Evolutionary conservation across 2,113 vertebrate species (phyloP), one percentile per base, ranked within the genome.

Genomic region (Murina feae): DNA sequence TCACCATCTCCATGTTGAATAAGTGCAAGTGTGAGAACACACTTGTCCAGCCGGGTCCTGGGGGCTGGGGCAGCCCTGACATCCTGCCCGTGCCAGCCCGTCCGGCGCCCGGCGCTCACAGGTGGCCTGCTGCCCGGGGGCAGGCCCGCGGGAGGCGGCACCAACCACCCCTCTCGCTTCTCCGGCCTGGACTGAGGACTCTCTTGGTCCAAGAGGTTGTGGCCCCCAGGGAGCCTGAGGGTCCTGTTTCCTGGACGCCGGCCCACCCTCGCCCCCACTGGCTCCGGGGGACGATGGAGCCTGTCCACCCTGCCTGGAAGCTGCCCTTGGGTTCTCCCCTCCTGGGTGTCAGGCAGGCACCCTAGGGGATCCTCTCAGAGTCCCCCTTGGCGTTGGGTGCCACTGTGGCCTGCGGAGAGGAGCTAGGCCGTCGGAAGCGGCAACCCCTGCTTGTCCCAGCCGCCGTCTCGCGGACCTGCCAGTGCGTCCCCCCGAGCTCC

Each of bases 31-130:
- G 37, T 12, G 63, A 9, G 1, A 4, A 0, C 23, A 37, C 9
- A 0, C 63, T 17, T 5, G n/a, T 53, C 58, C 0, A 0, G n/a
- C 16, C 0, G 5, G 55, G n/a, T 5, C 1, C 0, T 0, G 42
- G n/a, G 37, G 8, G 55, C 39, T 2, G 2, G 76, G 0, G 65
- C 37, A 35, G 78, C 37, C 44, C 11, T 2, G 44, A 9, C 11
- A 0, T n/a, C 2, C 39, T n/a, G 39, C 30, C 30, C 13, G 0
- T 11, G 8, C 25, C 21, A 0, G 7, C 21, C 12, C 1, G 11
- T 11, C 53, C 28, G 0, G 66, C 9, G 39, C 32, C 66, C 72
- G 1, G 16, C 0, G 42, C n/a, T 2, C 42, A 6, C 32, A 4
- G 80, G 44, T 0, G 8, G 16, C 25, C 4, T 1, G 1, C 51